Evolutionary conservation across 2,797 vertebrate genomes (phyloP).

Genomic region (Rhinogobio ventralis): DNA sequence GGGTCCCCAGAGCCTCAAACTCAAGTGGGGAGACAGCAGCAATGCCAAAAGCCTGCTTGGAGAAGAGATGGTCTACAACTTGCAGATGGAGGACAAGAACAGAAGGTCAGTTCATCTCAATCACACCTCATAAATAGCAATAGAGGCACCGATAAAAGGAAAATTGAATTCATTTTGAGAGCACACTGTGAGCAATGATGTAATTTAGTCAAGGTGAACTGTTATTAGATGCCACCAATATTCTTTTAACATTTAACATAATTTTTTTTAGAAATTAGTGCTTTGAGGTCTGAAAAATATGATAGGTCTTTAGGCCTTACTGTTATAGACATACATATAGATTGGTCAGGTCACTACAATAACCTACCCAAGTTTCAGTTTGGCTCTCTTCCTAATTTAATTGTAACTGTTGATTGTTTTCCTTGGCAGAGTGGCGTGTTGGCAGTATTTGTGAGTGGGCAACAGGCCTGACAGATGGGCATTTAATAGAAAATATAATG

Average conservation of each 20-base stretch:
- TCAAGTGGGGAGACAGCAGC: conserved; percentile 93
- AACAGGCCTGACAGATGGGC: conserved; percentile 44
- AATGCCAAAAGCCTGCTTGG: conserved; percentile 73
- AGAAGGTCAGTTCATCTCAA: conserved; percentile 80
- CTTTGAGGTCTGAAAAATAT: background rate
- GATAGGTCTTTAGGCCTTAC: too few species aligned
- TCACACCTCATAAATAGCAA: background rate
- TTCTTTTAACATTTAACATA: background rate
- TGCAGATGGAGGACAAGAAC: conserved; percentile 95
- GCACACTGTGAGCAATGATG: background rate
- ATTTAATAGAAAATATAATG: conserved; percentile 47
- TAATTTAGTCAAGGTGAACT: conserved; percentile 16
- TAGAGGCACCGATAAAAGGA: background rate
- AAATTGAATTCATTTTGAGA: background rate
- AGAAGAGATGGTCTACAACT: conserved; percentile 88
- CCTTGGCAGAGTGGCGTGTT: conserved; percentile 42
- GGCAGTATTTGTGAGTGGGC: conserved; percentile 38
- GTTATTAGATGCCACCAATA: background rate
- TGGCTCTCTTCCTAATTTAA: conserved; percentile 19
- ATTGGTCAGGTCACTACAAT: background rate
- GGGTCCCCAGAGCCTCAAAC: conserved; percentile 95
- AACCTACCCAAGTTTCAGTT: background rate
- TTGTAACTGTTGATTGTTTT: conserved; percentile 44
- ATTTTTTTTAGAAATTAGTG: too few species aligned
- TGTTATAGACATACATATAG: background rate